Percentiles rank a stretch among this genome's conserved stretches.
Evolutionary conservation across 1,140 invertebrate species (phyloP).

Genomic region (Drosophila mauritiana): DNA sequence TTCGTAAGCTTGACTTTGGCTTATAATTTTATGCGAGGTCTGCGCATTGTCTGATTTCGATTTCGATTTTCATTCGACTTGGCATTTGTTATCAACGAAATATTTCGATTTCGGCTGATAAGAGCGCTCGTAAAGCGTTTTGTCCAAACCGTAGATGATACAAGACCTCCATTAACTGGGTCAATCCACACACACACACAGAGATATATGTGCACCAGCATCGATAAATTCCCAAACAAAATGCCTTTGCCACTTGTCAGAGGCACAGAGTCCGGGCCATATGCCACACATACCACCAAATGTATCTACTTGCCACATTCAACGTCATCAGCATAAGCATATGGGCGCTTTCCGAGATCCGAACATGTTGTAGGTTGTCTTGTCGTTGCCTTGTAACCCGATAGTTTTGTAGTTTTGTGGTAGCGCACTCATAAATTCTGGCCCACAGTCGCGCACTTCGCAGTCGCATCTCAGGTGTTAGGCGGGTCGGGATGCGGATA

Average conservation of each 20-base stretch:
- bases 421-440: constrained; percentile 79
- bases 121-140: constrained; percentile 56
- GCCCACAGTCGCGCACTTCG: constrained; percentile 32
- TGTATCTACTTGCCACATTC: constrained; percentile 62
- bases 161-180: constrained; percentile 68
- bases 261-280: constrained; percentile 14
- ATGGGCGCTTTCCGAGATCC: constrained; percentile 58
- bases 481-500: constrained; percentile 45
- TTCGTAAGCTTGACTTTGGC: constrained; percentile 47
- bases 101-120: constrained; percentile 65
- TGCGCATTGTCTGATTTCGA: constrained; percentile 58
- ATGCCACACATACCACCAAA: constrained; percentile 8
- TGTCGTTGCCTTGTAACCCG: constrained; percentile 77
- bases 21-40: constrained; percentile 71
- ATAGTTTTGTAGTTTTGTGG: constrained; percentile 82
- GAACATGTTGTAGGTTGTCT: constrained; percentile 82
- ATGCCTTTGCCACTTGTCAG: constrained; percentile 64
- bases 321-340: constrained; percentile 72
- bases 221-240: constrained; percentile 69
- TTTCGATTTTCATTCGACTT: constrained; percentile 29
- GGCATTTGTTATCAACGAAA: constrained; percentile 70
- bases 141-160: constrained; percentile 29
- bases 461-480: constrained; percentile 73
- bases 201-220: not conserved
- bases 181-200: constrained; percentile 23